These are phyloP conservation scores for Burhinus bistriatus DNA, from an alignment of 2,113 vertebrate species.

Conservation along the genomic window DNA sequence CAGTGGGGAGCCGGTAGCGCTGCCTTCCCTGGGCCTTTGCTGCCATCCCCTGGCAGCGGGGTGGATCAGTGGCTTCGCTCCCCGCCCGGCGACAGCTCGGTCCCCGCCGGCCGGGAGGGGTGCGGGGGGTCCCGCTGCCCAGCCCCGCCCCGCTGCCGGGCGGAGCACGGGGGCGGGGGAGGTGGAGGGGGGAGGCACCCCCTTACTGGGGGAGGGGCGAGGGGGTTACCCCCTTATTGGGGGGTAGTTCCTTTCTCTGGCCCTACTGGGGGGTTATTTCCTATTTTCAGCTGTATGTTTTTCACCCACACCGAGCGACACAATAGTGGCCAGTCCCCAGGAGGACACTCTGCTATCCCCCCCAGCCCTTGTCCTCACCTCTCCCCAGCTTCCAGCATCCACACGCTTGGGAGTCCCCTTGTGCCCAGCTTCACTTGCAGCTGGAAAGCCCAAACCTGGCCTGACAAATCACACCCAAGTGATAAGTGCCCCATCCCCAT, in stretches of 20 bases:
- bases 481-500: fast-evolving
- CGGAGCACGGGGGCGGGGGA: too few species aligned
- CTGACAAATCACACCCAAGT: not conserved
- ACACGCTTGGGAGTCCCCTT: too few species aligned
- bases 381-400: not conserved
- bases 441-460: not conserved
- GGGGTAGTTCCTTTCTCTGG: not conserved
- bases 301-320: fast-evolving
- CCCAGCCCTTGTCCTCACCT: too few species aligned
- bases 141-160: not conserved
- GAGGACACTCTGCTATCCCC: fast-evolving
- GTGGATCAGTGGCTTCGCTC: not conserved
- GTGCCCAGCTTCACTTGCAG: not conserved
- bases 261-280: not conserved
- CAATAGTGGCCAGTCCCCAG: too few species aligned
- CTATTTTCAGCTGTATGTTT: not conserved
- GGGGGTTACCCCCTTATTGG: too few species aligned
- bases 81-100: not conserved
- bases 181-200: too few species aligned
- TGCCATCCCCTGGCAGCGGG: not conserved
- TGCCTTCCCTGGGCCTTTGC: constrained; percentile 7
- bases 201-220: too few species aligned
- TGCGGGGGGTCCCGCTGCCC: not conserved
- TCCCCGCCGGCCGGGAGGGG: not conserved
- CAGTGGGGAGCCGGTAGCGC: too few species aligned